Evolutionary conservation across 2,888 invertebrate genomes (phyloP), one percentile per base, ranked within the genome.

Genomic region (Latrodectus elegans): DNA sequence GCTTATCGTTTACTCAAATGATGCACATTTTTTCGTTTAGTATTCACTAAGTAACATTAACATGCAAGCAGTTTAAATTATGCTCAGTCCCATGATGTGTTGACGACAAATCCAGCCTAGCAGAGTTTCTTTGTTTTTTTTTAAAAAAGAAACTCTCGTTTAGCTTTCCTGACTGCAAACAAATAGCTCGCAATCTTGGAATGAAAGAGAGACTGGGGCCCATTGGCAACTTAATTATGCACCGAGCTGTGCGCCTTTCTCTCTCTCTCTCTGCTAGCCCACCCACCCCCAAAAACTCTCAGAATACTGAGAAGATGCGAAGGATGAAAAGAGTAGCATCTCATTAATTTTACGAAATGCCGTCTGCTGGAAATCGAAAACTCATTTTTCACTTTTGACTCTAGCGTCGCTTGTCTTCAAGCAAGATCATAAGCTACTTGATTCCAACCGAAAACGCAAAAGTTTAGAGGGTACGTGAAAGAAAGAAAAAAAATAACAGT

Each of bases 341-440:
- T 80, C 80, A 80, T 80, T 80, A 80, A 72, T 80, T 80, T 71
- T 80, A 49, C 38, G 72, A 80, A 68, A 72, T 64, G 71, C 80
- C 51, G 71, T 71, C 72, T 52, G 26, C 51, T 6, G 52, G 71
- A 64, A 80, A 80, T 80, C 80, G 71, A 72, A 80, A 72, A 51
- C 12, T 51, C 80, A 80, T 80, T 80, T 80, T 80, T 80, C 80
- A 80, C 49, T 60, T 22, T 15, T 10, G 12, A 8, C 14, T 17
- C 52, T 0, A 11, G 22, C n/a, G 52, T 49, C 11, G 11, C 51
- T 38, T 14, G 52, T 17, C 51, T 15, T 52, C 52, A 52, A 17
- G 51, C 10, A 51, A 72, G 52, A 72, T 52, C 52, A 9, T 72
- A 17, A 72, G 72, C 17, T 72, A 22, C 22, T 72, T n/a, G 52